Evolutionary conservation across 1,140 invertebrate species (phyloP).

Genomic region (Eupristina koningsbergeri): DNA sequence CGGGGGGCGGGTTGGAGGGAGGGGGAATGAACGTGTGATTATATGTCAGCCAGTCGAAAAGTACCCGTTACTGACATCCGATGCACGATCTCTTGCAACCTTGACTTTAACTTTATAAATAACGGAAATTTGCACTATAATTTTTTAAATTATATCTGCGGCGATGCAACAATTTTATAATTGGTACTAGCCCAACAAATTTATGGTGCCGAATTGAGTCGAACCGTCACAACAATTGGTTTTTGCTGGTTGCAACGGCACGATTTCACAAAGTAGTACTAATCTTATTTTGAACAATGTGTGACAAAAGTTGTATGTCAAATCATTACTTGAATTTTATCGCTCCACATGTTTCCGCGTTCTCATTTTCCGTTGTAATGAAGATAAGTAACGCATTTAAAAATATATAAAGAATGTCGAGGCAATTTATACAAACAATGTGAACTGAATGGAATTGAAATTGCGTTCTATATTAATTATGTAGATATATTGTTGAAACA

Average conservation of each 20-base stretch:
- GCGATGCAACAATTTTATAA: neutral
- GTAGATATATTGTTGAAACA: neutral
- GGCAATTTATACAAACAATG: neutral
- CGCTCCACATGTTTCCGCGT: neutral
- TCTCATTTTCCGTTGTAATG: conserved; percentile 20
- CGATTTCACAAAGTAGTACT: neutral
- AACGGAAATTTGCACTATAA: neutral
- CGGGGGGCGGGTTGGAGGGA: too few species aligned
- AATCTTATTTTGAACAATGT: neutral
- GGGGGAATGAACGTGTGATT: neutral
- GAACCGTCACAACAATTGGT: too few species aligned
- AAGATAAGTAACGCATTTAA: conserved; percentile 8
- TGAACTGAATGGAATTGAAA: conserved; percentile 16
- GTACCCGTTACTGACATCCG: neutral
- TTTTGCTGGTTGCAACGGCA: neutral
- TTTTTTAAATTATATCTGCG: neutral
- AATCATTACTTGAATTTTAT: neutral
- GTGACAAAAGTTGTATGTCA: neutral
- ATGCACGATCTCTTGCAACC: neutral
- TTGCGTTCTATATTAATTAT: neutral
- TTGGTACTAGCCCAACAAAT: neutral
- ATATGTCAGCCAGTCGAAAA: neutral
- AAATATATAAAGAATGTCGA: neutral
- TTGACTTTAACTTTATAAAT: neutral
- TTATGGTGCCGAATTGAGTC: neutral